Evolutionary conservation across 2,113 vertebrate species (phyloP).

Genomic region (Microcebus murinus): DNA sequence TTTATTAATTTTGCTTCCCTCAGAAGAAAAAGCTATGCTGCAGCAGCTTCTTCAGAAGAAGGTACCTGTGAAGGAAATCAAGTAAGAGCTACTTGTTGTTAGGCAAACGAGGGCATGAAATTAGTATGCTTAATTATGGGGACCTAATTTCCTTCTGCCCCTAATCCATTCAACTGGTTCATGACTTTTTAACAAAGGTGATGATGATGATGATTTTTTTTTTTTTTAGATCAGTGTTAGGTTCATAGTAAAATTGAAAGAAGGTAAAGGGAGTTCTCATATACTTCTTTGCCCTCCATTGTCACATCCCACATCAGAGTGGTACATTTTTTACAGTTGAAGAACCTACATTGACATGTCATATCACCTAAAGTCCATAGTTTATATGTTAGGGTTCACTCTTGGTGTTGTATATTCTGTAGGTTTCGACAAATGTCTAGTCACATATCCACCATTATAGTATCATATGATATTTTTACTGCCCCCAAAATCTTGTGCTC

Average conservation of each 20-base stretch:
- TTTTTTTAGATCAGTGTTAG: neutral
- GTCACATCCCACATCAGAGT: neutral
- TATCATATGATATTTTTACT: neutral
- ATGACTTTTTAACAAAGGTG: neutral
- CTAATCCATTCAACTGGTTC: neutral
- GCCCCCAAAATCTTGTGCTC: neutral
- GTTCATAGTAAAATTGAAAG: neutral
- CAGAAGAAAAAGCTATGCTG: slow-evolving; percentile 94
- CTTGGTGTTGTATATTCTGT: neutral
- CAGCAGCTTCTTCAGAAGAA: slow-evolving; percentile 93
- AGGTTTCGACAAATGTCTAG: neutral
- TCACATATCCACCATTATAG: neutral
- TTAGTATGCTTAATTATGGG: neutral
- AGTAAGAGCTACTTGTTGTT: slow-evolving; percentile 86
- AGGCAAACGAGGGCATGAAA: neutral
- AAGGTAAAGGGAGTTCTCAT: neutral
- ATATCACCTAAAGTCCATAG: neutral
- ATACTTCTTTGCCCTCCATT: neutral
- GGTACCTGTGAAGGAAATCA: slow-evolving; percentile 95
- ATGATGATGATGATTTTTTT: too few relatives aligned
- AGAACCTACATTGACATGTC: neutral
- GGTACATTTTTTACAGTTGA: neutral
- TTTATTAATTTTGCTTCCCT: slow-evolving; percentile 93
- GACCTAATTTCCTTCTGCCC: neutral
- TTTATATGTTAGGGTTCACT: neutral